Evolutionary conservation across 1,140 invertebrate genomes (phyloP), one percentile per base, ranked within the genome.

Genomic region (Ceratina calcarata): DNA sequence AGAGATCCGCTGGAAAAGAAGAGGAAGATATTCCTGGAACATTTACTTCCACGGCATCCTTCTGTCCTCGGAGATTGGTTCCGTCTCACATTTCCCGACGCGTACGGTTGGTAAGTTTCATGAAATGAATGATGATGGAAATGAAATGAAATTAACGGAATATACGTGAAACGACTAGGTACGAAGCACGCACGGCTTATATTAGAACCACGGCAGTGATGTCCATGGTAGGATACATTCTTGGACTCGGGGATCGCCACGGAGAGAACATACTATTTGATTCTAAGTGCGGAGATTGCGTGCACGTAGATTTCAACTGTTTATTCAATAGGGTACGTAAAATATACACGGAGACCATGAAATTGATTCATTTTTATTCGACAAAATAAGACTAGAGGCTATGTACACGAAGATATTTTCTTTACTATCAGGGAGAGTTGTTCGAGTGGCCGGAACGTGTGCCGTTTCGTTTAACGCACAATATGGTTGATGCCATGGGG

Each of bases 231-330:
- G 99, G 99, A 55, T 99, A 99, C 88, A 97, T 99, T 77, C 93
- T 99, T 24, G 99, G 99, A 10, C 94, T 99, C 2, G 99, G 99
- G 8, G 99, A 99, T 93, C 95, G 99, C 27, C 99, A 99, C 92
- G 97, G 98, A 2, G 99, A 99, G 94, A 99, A 99, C 92, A 98
- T 99, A 84, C 93, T 99, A 1, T 95, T 99, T 83, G 98, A 99
- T 93, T 96, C 97, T 0, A 97, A 95, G 20, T 97, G 95, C 87
- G 99, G 99, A 0, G 98, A 99, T 89, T 95, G 96, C 4, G 96
- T 99, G 3, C 99, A 99, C 91, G 99, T 99, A 0, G 99, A 99
- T 93, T 99, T 99, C 89, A 99, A 99, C 91, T 99, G 98, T 89
- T 93, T 99, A 15, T 99, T 99, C 90, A 99, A 99, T 91, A 96